Conservation (phyloP, 2,888 invertebrate genomes). For the Sphaerophoria rueppellii region DNA sequence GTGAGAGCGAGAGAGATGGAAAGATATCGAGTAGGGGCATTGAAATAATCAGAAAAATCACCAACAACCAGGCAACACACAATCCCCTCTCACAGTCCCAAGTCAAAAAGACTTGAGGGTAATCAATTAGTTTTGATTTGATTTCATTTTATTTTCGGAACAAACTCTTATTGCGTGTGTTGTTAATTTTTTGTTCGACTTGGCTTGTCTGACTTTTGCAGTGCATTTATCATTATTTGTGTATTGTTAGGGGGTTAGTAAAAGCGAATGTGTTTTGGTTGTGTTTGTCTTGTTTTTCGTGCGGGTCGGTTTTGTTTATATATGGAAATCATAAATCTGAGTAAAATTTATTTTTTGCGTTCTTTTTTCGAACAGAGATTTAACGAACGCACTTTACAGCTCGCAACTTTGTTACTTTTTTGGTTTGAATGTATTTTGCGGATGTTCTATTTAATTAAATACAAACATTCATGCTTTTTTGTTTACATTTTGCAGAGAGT, state of each 20-base stretch:
- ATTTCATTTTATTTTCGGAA: constrained; percentile 67
- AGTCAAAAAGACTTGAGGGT: constrained; percentile 9
- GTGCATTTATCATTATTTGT: constrained; percentile 34
- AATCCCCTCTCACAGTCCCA: constrained; percentile 32
- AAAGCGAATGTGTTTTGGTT: not conserved
- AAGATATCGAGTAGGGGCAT: constrained; percentile 52
- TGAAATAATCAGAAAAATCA: constrained; percentile 48
- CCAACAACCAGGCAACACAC: constrained; percentile 29
- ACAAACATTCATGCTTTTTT: constrained; percentile 21
- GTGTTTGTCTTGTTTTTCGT: not conserved
- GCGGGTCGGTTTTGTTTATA: not conserved
- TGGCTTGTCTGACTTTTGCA: constrained; percentile 4
- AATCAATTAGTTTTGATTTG: constrained; percentile 72
- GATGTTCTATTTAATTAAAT: constrained; percentile 70
- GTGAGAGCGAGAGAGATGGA: constrained; percentile 11
- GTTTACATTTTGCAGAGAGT: constrained; percentile 37
- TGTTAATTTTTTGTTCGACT: too few relatives aligned
- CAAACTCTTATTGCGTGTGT: constrained; percentile 54
- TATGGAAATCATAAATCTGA: constrained; percentile 56
- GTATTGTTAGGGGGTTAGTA: not conserved
- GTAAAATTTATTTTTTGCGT: constrained; percentile 28
- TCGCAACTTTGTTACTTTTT: not conserved
- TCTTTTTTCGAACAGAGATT: not conserved
- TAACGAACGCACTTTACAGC: constrained; percentile 27
- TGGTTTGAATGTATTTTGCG: constrained; percentile 47